Evolutionary conservation across 2,888 invertebrate genomes (phyloP), one percentile per base, ranked within the genome.

Genomic region (Stenodera caucasica): DNA sequence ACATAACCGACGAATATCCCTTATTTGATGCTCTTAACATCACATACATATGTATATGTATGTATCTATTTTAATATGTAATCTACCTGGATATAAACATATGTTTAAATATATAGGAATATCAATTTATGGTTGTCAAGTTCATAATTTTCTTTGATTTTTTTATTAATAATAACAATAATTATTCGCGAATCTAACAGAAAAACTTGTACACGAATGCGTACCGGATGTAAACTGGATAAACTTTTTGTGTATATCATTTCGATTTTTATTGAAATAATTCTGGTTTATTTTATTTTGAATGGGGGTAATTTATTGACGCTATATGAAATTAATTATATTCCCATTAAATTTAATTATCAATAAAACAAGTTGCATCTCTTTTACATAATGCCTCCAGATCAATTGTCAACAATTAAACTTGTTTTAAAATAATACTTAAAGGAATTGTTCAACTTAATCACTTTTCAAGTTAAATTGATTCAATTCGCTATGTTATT

Each of bases 201-300:
- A 45, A 45, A 21, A 45, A 45, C 45, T 45, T 23, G 45, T 30
- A 5, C 5, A 30, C 8, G 9, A 30, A 30, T 30, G 23, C n/a
- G 21, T 4, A 54, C 53, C 53, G 54, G 58, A 58, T 58, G 54
- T 54, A 32, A 54, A 58, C 58, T 49, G 53, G 54, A 40, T 58
- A 23, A 23, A 33, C 21, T 30, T 21, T 5, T 56, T 50, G 35
- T 50, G 57, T n/a, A 33, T 49, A 37, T 52, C 52, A 51, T 57
- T 37, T 37, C 37, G 26, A 37, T 29, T 21, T 23, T 45, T 40
- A 45, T 23, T 23, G 2, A n/a, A 45, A 45, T 5, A 11, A 18
- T 1, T 11, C 5, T 3, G 12, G 5, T 12, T 45, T 23, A 7
- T 45, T 40, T 18, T 11, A 12, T 11, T 23, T n/a, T n/a, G 2